Evolutionary conservation across 2,888 invertebrate species (phyloP), one percentile per base, ranked within the genome.

Genomic region (Philonicus albiceps): DNA sequence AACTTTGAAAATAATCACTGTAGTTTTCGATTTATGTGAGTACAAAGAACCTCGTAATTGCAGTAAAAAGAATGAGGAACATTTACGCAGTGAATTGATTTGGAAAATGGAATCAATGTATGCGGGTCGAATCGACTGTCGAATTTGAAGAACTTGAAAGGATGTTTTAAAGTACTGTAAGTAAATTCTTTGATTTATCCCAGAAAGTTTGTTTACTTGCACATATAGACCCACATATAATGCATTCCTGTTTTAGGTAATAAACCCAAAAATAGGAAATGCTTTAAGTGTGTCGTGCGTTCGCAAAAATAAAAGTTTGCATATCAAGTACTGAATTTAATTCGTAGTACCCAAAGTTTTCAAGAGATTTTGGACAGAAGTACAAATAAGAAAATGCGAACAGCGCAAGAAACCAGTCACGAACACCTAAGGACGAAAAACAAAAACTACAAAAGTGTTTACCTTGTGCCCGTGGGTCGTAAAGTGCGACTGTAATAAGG

Each of bases 401-500:
- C 74, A 34, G 7, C 34, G 73, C 16, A 30, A 31, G 74, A 4
- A 74, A 74, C 31, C 31, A 34, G 31, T 37, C 80, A 80, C 43
- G 49, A 30, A 53, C 30, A 80, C 40, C 80, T 53, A 53, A n/a
- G 53, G 53, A 80, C 53, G 49, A 53, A 13, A 53, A 53, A n/a
- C n/a, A n/a, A n/a, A 80, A 76, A 76, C 80, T 49, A 53, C 49
- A 53, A 30, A 80, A 53, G 76, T 76, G 40, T 76, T 80, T 80
- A 80, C 80, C 80, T 80, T 80, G 53, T 53, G 19, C 7, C 83
- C 22, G 40, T 49, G 49, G 49, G 64, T 83, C 43, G 49, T 83
- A 83, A 83, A 64, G 49, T 72, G 72, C 72, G 80, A 43, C 84
- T 85, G 49, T 73, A 87, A 85, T 85, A 76, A 87, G 85, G 85